A percentile compares a stretch with the other conserved stretches of the same genome.
Conservation (phyloP, 1,140 invertebrate genomes). For the Cepaea nemoralis region DNA sequence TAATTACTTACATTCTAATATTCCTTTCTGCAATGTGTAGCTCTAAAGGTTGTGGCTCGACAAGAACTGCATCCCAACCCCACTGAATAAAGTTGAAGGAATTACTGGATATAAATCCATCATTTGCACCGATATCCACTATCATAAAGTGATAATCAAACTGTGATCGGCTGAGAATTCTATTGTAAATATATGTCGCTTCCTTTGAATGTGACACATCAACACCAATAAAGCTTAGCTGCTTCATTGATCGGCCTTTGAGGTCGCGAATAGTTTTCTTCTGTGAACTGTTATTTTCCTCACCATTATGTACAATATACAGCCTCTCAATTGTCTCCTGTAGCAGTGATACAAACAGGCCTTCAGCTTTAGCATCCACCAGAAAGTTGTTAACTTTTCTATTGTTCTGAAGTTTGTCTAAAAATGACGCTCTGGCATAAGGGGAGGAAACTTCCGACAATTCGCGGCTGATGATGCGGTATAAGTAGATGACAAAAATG, state of each 20-base stretch:
- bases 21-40: conserved; percentile 55
- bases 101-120: conserved; percentile 65
- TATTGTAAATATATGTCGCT: conserved; percentile 51
- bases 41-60: conserved; percentile 58
- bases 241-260: conserved; percentile 1
- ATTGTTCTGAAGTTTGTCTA: conserved; percentile 4
- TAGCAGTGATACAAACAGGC: conserved; percentile 48
- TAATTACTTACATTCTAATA: conserved; percentile 48
- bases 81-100: conserved; percentile 67
- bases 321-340: conserved; percentile 53
- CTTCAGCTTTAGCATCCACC: conserved; percentile 43
- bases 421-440: conserved; percentile 25
- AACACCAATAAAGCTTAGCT: conserved; percentile 51
- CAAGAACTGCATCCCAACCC: conserved; percentile 64
- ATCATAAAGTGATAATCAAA: conserved; percentile 50
- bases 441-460: conserved; percentile 32
- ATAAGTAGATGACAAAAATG: conserved; percentile 43
- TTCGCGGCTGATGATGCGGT: conserved; percentile 27
- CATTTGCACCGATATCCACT: conserved; percentile 67
- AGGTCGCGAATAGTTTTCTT: not conserved
- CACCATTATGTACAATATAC: conserved; percentile 44
- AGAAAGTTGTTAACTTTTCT: not conserved
- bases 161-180: conserved; percentile 42
- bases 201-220: conserved; percentile 62
- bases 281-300: not conserved